Conservation (phyloP, 2,888 invertebrate genomes). For the Lithophane socia region DNA sequence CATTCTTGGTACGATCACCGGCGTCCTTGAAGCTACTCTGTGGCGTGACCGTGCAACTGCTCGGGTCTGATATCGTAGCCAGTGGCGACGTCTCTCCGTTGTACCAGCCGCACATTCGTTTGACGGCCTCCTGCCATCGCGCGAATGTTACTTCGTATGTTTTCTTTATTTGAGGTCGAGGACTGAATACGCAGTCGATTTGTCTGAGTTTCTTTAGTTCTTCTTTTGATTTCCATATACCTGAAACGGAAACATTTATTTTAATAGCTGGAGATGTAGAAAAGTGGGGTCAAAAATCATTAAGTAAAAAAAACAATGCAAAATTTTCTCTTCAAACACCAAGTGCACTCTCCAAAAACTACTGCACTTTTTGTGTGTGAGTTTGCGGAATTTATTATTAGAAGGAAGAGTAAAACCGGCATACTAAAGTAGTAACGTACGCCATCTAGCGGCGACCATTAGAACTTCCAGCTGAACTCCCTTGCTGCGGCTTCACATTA, state of each 20-base stretch:
- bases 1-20: conserved; percentile 69
- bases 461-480: background rate
- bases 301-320: background rate
- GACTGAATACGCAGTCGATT: conserved; percentile 91
- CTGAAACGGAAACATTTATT: conserved; percentile 78
- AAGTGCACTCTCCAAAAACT: background rate
- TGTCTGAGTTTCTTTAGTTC: conserved; percentile 91
- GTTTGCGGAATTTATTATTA: background rate
- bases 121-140: conserved; percentile 91
- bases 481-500: background rate
- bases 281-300: background rate
- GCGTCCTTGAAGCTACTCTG: conserved; percentile 76
- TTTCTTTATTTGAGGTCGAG: conserved; percentile 81
- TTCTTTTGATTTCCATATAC: conserved; percentile 93
- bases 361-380: background rate
- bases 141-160: conserved; percentile 80
- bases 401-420: background rate
- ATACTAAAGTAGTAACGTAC: background rate
- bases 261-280: background rate
- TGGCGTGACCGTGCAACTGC: conserved; percentile 68
- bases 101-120: conserved; percentile 91
- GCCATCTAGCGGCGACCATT: conserved; percentile 4
- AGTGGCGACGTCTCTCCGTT: conserved; percentile 65
- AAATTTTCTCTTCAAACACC: background rate
- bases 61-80: conserved; percentile 71